Evolutionary conservation across 2,797 vertebrate species (phyloP), one percentile per base, ranked within the genome.

Genomic region (Lithobates sylvaticus): DNA sequence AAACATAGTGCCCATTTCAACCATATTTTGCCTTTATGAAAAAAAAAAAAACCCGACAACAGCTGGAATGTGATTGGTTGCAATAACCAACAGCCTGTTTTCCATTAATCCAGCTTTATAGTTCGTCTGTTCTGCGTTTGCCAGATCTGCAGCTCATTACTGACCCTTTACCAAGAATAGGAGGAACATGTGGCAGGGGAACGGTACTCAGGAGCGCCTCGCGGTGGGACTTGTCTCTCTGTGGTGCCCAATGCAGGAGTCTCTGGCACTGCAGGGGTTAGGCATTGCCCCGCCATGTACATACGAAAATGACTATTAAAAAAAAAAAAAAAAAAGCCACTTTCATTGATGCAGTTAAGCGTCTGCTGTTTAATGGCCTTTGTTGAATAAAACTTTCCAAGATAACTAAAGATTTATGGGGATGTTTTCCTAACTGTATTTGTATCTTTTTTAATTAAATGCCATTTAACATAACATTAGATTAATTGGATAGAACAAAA

Each of bases 361-460:
- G 86, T 79, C 86, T 84, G 86, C 86, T 87, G 86, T 87, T 87
- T 87, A 87, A 87, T 87, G 76, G 86, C 86, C 81, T 87, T 84
- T 87, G 86, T 87, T 87, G 86, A 87, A 87, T 87, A 87, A 87
- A 87, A 87, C 86, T 87, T 87, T 87, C 86, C 86, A 87, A 87
- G 86, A 87, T 87, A 87, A 87, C 86, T 84, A 84, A 87, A 84
- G 86, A 87, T 87, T 87, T 84, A 87, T 87, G 81, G 71, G 70
- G 70, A 87, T 87, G 76, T 84, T 87, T 87, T 80, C 81, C 86
- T 87, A 84, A 87, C 86, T 87, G 86, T 87, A 87, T 87, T 87
- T 87, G 86, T 87, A 87, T 87, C 86, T 87, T 87, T 87, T 87
- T 87, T 87, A 87, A 87, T 87, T 87, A 87, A 87, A 87, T 87